Evolutionary conservation across 2,113 vertebrate species (phyloP), one percentile per base, ranked within the genome.

Genomic region (Ailuropoda melanoleuca): DNA sequence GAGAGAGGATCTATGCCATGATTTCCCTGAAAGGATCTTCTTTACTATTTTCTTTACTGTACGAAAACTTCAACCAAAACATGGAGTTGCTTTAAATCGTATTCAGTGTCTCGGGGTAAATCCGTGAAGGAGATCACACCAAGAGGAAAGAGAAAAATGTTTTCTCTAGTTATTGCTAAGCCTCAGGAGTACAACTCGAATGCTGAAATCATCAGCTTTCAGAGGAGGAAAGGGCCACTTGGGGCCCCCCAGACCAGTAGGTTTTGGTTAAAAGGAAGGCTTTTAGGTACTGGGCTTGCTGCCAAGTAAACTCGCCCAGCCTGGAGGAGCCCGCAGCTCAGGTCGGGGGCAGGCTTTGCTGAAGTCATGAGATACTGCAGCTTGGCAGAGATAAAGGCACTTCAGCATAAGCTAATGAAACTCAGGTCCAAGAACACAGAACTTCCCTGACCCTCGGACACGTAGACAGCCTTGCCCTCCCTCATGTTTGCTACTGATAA

Each of bases 401-500:
- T 34, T 4, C 2, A 4, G 81, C 74, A 55, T 23, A n/a, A 75
- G 66, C 72, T 95, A 86, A 77, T 94, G 95, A 89, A 5, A 3
- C 9, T 29, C 53, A 1, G 29, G 43, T 37, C 74, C 14, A 13
- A n/a, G 39, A 26, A 78, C 60, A 4, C 15, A 84, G 87, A 86
- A 68, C 85, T 64, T 64, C 31, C 72, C 75, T 26, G 81, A 93
- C 93, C 88, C 81, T 10, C 1, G 6, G 80, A 34, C 24, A 12
- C 0, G 3, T 1, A 17, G 53, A 55, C 8, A 6, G 77, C 64
- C 81, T 48, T 19, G 74, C 72, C 91, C 91, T 31, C 50, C 50
- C 12, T 56, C n/a, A 0, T 93, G 96, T 82, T 53, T 4, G 34
- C 72, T 29, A 0, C 60, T 53, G 97, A 98, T 98, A 98, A 97